Evolutionary conservation across 1,140 invertebrate genomes (phyloP).

Genomic region (Papilio helenus): DNA sequence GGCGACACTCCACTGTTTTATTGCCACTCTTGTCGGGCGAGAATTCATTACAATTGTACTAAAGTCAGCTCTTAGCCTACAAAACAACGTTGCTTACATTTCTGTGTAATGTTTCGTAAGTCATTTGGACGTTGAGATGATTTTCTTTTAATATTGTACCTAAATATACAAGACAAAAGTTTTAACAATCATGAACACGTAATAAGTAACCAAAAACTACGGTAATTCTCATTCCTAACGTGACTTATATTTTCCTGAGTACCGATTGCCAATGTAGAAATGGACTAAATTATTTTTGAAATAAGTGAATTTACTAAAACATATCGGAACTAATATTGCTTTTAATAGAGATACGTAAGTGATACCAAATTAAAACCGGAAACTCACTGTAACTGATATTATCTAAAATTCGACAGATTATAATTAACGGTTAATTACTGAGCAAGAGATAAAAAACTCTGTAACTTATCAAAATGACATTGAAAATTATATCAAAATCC

Average conservation of each 20-base stretch:
- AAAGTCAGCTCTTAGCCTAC: slow-evolving; percentile 27
- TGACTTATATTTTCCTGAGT: too few relatives aligned
- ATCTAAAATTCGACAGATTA: not conserved
- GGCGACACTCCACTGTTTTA: slow-evolving; percentile 34
- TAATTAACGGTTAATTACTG: not conserved
- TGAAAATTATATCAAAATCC: slow-evolving; percentile 6
- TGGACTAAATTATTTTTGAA: not conserved
- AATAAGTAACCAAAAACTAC: too few relatives aligned
- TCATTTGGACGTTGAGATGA: slow-evolving; percentile 25
- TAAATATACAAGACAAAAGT: too few relatives aligned
- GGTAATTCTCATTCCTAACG: too few relatives aligned
- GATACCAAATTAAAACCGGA: too few relatives aligned
- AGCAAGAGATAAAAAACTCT: not conserved
- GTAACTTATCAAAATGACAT: not conserved
- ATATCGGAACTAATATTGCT: not conserved
- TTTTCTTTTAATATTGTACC: slow-evolving; percentile 6
- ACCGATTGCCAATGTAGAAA: not conserved
- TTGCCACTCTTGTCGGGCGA: slow-evolving; percentile 35
- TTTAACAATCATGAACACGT: too few relatives aligned
- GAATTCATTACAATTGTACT: slow-evolving; percentile 37
- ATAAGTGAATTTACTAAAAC: too few relatives aligned
- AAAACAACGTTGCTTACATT: slow-evolving; percentile 27
- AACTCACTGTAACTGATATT: too few relatives aligned
- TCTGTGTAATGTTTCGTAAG: slow-evolving; percentile 29
- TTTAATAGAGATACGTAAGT: too few relatives aligned